Conservation (phyloP, 35 echinoderm and acorn worm species). For the Anneissia japonica region DNA sequence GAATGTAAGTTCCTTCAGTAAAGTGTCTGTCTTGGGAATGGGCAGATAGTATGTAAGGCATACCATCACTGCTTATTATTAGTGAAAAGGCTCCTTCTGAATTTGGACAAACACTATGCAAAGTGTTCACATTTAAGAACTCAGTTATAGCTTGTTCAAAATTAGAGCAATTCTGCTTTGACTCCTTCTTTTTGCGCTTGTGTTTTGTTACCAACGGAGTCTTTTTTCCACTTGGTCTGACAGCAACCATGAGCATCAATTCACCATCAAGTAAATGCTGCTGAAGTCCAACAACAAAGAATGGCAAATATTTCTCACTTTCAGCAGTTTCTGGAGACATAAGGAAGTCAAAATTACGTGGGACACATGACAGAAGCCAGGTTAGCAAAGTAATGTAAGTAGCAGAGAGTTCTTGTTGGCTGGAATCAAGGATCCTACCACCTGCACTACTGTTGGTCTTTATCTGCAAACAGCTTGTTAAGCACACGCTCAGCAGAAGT, state of each 20-base stretch:
- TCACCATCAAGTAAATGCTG: conserved; percentile 42
- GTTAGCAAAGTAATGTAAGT: conserved; percentile 65
- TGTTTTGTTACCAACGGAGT: background rate
- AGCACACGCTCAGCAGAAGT: conserved; percentile 50
- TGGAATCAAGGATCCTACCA: background rate
- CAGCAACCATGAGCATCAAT: conserved; percentile 47
- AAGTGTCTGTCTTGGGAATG: background rate
- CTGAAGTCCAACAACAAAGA: conserved; percentile 73
- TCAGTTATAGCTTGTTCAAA: conserved; percentile 56
- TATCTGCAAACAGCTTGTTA: conserved; percentile 56
- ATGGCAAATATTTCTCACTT: conserved; percentile 28
- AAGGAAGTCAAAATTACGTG: conserved; percentile 59
- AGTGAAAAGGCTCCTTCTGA: conserved; percentile 30
- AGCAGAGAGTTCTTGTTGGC: conserved; percentile 24
- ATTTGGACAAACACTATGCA: conserved; percentile 57
- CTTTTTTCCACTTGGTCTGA: conserved; percentile 27
- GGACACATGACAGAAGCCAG: conserved; percentile 77
- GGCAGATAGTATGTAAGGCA: background rate
- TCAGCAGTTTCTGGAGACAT: background rate
- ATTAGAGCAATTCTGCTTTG: conserved; percentile 15
- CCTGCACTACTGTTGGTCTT: conserved; percentile 23
- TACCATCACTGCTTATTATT: conserved; percentile 3
- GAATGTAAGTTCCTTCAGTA: conserved; percentile 65
- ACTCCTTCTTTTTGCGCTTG: conserved; percentile 35
- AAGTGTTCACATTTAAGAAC: conserved; percentile 57